A percentile compares a stretch with the other conserved stretches of the same genome.
Conservation (phyloP, 2,113 vertebrate species). For the Hepsetus odoe region DNA sequence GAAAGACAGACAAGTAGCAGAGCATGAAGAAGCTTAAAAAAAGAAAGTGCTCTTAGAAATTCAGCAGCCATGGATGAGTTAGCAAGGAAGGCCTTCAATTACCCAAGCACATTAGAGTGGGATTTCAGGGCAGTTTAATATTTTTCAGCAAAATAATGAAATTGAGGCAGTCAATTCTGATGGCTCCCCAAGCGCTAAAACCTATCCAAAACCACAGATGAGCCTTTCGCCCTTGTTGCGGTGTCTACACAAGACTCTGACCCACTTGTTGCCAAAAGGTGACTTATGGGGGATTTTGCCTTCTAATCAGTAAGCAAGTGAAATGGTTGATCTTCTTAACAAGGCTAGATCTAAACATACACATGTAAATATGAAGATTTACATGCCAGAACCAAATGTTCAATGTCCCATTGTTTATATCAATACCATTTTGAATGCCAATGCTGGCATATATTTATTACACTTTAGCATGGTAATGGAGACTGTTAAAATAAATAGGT, state of each 20-base stretch:
- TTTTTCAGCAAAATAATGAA: slow-evolving; percentile 57
- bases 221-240: slow-evolving; percentile 59
- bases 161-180: slow-evolving; percentile 50
- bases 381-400: background rate
- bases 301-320: slow-evolving; percentile 7
- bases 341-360: background rate
- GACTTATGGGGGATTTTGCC: background rate
- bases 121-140: slow-evolving; percentile 40
- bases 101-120: slow-evolving; percentile 9
- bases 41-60: slow-evolving; percentile 37
- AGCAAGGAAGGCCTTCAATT: slow-evolving; percentile 20
- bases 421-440: slow-evolving; percentile 7
- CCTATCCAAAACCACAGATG: slow-evolving; percentile 56
- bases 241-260: slow-evolving; percentile 55
- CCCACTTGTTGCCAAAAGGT: slow-evolving; percentile 44
- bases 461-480: background rate
- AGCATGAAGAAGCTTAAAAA: background rate
- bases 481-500: slow-evolving; percentile 1
- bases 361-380: background rate
- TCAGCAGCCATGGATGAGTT: slow-evolving; percentile 10
- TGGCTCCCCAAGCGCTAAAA: slow-evolving; percentile 49
- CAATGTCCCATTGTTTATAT: slow-evolving; percentile 2
- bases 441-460: background rate
- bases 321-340: background rate
- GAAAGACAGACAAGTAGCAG: background rate